A percentile compares a stretch with the other conserved stretches of the same genome.
Evolutionary conservation across 2,888 invertebrate genomes (phyloP).

Genomic region (Philereme vetulata): DNA sequence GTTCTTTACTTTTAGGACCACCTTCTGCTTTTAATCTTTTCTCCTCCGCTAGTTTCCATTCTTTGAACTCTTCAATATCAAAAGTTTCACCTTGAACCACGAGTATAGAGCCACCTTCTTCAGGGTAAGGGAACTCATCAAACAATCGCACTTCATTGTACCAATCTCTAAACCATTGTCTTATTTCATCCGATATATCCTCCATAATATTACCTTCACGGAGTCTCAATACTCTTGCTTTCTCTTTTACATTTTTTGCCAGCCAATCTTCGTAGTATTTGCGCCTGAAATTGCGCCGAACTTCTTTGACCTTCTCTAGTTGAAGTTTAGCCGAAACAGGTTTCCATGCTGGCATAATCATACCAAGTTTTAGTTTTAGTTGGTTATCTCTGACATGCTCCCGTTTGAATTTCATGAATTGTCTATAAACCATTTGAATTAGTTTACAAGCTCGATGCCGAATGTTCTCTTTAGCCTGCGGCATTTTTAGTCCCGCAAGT

Average conservation of each 20-base stretch:
- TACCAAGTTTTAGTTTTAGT: slow-evolving; percentile 79
- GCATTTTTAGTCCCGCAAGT: slow-evolving; percentile 67
- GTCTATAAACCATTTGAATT: slow-evolving; percentile 67
- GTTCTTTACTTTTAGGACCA: slow-evolving; percentile 66
- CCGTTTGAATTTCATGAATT: slow-evolving; percentile 68
- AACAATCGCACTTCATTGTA: slow-evolving; percentile 82
- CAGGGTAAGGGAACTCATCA: slow-evolving; percentile 88
- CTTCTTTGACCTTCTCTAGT: slow-evolving; percentile 72
- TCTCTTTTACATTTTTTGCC: slow-evolving; percentile 74
- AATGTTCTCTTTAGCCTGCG: slow-evolving; percentile 51
- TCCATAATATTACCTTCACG: slow-evolving; percentile 86
- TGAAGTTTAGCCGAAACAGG: slow-evolving; percentile 72
- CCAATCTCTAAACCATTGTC: slow-evolving; percentile 89
- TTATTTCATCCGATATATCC: slow-evolving; percentile 89
- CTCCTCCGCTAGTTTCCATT: slow-evolving; percentile 62
- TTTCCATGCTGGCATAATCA: slow-evolving; percentile 80
- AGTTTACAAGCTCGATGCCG: slow-evolving; percentile 55
- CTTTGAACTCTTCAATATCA: slow-evolving; percentile 84
- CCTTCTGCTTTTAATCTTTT: slow-evolving; percentile 66
- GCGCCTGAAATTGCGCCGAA: slow-evolving; percentile 71
- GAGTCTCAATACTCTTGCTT: slow-evolving; percentile 73
- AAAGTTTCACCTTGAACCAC: slow-evolving; percentile 84
- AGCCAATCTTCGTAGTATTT: slow-evolving; percentile 73
- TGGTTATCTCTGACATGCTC: slow-evolving; percentile 63
- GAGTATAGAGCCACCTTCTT: slow-evolving; percentile 87